A percentile compares a stretch with the other conserved stretches of the same genome.
phyloP scores from a whole-genome alignment of 2,888 invertebrate genomes.

The Pocota personata region DNA sequence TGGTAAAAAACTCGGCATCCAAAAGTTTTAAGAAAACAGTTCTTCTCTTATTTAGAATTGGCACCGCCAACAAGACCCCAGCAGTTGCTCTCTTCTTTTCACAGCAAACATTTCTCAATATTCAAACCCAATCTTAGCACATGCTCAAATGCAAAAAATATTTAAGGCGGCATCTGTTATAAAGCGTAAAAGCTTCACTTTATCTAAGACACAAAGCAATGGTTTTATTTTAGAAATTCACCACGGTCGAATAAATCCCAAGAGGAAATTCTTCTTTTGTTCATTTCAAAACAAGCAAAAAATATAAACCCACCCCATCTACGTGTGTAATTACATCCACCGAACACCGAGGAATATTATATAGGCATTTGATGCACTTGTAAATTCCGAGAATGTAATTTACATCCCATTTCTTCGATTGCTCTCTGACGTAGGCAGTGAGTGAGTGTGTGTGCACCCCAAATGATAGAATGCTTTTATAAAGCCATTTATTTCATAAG shows the following conservation, averaged over 20 bases:
- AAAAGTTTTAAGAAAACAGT: too few species aligned
- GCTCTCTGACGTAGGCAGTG: not conserved
- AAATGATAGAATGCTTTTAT: conserved; percentile 53
- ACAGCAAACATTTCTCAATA: not conserved
- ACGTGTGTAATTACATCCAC: conserved; percentile 33
- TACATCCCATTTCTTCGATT: conserved; percentile 17
- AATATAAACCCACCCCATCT: not conserved
- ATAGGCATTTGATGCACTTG: conserved; percentile 40
- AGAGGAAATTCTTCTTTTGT: not conserved
- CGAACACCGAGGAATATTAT: not conserved
- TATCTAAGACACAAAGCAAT: not conserved
- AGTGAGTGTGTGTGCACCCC: conserved; percentile 21
- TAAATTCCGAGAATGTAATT: conserved; percentile 36
- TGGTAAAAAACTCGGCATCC: too few species aligned
- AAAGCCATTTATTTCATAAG: conserved; percentile 68
- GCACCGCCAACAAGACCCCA: too few species aligned
- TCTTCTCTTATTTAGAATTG: too few species aligned
- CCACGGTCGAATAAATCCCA: not conserved
- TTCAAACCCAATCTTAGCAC: not conserved
- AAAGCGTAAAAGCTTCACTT: not conserved
- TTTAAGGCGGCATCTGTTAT: not conserved
- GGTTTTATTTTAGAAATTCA: conserved; percentile 11
- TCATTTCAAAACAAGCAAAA: not conserved
- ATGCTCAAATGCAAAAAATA: too few species aligned
- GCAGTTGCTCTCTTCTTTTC: not conserved